Evolutionary conservation across 2,113 vertebrate species (phyloP).

Genomic region (Vimba vimba): DNA sequence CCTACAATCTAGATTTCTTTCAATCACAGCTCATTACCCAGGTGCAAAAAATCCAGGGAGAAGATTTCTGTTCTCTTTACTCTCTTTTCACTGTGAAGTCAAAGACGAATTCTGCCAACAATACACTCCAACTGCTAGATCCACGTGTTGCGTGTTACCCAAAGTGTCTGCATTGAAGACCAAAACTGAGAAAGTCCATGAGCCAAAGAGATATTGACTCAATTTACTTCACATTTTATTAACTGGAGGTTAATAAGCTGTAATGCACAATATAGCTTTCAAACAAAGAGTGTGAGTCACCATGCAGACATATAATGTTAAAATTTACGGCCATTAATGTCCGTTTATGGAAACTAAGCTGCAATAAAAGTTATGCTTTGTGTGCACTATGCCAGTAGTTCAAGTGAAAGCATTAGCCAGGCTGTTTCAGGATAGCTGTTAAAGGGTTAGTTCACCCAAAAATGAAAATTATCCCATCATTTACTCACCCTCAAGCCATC

Average conservation of each 20-base stretch:
- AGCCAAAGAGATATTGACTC: background rate
- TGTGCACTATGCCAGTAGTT: background rate
- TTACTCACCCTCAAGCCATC: too few relatives aligned
- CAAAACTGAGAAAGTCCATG: background rate
- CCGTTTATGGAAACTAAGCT: background rate
- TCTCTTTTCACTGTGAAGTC: constrained; percentile 17
- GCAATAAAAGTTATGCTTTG: background rate
- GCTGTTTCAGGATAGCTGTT: background rate
- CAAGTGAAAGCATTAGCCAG: background rate
- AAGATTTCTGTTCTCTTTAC: constrained; percentile 33
- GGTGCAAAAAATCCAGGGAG: constrained; percentile 53
- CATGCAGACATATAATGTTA: background rate
- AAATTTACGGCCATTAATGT: background rate
- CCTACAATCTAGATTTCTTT: constrained; percentile 62
- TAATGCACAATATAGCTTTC: background rate
- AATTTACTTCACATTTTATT: constrained; percentile 17
- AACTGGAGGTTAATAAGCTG: background rate
- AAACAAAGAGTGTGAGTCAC: background rate
- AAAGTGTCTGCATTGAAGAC: background rate
- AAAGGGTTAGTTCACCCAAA: too few relatives aligned
- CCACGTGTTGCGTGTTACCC: background rate
- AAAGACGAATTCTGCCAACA: background rate
- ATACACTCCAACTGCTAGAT: background rate
- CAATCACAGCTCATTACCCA: constrained; percentile 65
- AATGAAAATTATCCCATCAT: too few relatives aligned